These are phyloP conservation scores for Dipodomys merriami DNA, from an alignment of 2,113 vertebrate species.

Conservation along the genomic window DNA sequence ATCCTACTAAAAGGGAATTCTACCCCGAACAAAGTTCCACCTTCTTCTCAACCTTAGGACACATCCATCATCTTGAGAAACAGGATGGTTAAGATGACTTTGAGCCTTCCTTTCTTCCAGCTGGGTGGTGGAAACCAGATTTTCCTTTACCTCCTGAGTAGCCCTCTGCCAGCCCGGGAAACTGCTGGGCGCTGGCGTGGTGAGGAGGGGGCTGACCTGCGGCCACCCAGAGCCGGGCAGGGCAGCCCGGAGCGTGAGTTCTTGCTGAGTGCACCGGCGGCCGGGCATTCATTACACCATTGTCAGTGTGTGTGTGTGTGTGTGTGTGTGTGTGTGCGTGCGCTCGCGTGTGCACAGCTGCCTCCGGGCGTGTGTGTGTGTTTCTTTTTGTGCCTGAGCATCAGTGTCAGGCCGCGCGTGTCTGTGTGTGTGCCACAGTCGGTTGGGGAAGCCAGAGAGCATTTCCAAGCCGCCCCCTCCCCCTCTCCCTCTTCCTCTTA, in stretches of 20 bases:
- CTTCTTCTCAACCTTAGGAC: not conserved
- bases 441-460: not conserved
- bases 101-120: not conserved
- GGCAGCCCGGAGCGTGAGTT: not conserved
- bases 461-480: constrained; percentile 28
- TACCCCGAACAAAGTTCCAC: not conserved
- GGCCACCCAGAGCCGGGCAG: not conserved
- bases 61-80: not conserved
- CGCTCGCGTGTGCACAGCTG: not conserved
- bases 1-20: not conserved
- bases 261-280: not conserved
- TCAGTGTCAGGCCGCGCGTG: constrained; percentile 54
- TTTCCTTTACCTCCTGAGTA: not conserved
- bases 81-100: not conserved
- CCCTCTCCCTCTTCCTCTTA: not conserved
- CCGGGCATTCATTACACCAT: constrained; percentile 14
- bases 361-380: constrained; percentile 75
- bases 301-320: constrained; percentile 54
- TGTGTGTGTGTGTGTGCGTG: not conserved
- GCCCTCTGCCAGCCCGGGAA: not conserved
- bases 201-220: not conserved
- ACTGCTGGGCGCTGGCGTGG: fast-evolving
- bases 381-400: constrained; percentile 75
- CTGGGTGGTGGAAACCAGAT: not conserved
- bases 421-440: constrained; percentile 58